Percentiles rank a stretch among this genome's conserved stretches.
These are phyloP conservation scores for Lochmaea capreae DNA, from an alignment of 2,888 invertebrate genomes.

Conservation along the genomic window DNA sequence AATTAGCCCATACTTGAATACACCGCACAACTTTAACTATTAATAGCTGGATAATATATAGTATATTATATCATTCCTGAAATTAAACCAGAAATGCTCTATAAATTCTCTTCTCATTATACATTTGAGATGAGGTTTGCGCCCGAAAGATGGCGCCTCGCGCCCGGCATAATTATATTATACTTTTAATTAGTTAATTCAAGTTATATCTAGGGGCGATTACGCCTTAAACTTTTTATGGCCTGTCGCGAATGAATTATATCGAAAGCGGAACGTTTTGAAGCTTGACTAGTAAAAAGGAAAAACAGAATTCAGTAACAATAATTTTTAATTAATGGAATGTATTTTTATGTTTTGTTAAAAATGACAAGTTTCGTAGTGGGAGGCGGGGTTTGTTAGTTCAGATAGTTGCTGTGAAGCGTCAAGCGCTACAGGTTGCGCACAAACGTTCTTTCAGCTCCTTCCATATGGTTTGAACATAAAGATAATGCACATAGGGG, in stretches of 20 bases:
- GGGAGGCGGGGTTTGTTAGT: no score
- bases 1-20: conserved; percentile 56
- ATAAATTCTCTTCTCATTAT: conserved; percentile 47
- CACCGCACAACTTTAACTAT: conserved; percentile 57
- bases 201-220: conserved; percentile 21
- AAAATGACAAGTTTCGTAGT: no score
- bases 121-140: conserved; percentile 26
- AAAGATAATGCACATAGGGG: no score
- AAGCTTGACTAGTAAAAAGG: background rate
- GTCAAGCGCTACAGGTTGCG: no score
- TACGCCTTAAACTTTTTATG: conserved; percentile 22
- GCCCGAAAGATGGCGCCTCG: conserved; percentile 24
- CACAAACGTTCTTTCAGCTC: no score
- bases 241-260: conserved; percentile 17
- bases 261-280: background rate
- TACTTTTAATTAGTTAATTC: conserved; percentile 32
- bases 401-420: no score
- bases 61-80: conserved; percentile 55
- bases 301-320: no score
- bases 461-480: no score
- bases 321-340: background rate
- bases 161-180: conserved; percentile 31
- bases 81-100: conserved; percentile 54
- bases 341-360: no score
- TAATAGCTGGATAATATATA: conserved; percentile 56